Conservation (phyloP, 2,888 invertebrate genomes). For the Plusia festucae region DNA sequence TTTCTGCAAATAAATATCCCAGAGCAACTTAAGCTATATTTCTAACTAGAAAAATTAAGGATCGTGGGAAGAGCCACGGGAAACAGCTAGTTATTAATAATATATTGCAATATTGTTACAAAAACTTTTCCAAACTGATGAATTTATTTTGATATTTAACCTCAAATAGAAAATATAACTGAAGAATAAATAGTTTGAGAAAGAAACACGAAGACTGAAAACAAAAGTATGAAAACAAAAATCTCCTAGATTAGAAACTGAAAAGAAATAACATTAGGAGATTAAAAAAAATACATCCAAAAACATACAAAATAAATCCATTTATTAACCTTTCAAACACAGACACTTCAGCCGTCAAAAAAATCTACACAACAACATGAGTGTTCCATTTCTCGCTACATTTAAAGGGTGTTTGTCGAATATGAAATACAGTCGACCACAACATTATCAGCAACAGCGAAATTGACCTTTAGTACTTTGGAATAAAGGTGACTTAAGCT, state of each 20-base stretch:
- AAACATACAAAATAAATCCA: not conserved
- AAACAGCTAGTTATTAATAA: no score
- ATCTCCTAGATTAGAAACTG: not conserved
- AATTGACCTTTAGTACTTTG: not conserved
- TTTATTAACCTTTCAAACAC: not conserved
- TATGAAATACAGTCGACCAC: slow-evolving; percentile 30
- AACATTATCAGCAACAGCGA: not conserved
- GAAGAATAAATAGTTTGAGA: no score
- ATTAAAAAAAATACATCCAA: not conserved
- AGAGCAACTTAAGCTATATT: no score
- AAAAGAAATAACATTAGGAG: not conserved
- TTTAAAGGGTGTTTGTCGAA: slow-evolving; percentile 65
- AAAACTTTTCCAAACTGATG: no score
- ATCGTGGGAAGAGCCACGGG: no score
- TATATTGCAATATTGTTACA: no score
- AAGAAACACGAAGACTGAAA: not conserved
- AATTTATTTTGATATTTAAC: no score
- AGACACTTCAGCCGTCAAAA: slow-evolving; percentile 27
- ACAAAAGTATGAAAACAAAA: not conserved
- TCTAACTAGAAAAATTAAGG: no score
- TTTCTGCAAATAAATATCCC: no score
- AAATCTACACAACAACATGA: slow-evolving; percentile 25
- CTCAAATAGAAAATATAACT: no score
- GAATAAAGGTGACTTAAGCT: not conserved
- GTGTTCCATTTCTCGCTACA: slow-evolving; percentile 44